A percentile compares a stretch with the other conserved stretches of the same genome.
phyloP scores from a whole-genome alignment of 2,888 invertebrate genomes.

The Limnephilus marmoratus region DNA sequence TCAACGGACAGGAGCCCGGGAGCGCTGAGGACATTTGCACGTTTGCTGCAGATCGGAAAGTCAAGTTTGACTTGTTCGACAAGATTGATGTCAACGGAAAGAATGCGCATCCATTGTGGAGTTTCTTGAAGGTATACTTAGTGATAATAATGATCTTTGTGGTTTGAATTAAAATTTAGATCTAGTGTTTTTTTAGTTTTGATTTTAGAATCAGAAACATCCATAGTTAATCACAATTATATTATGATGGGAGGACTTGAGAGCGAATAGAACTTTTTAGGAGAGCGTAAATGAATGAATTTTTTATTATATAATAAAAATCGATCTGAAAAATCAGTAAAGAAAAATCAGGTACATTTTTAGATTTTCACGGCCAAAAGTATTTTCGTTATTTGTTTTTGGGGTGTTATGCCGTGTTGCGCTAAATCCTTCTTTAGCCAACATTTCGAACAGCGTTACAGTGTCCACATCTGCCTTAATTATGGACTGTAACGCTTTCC shows the following conservation, averaged over 20 bases:
- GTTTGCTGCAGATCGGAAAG: slow-evolving; percentile 80
- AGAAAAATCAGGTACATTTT: too few species aligned
- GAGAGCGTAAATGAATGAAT: not conserved
- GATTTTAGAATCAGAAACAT: not conserved
- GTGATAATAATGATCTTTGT: not conserved
- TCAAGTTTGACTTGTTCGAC: slow-evolving; percentile 83
- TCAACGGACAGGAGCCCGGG: slow-evolving; percentile 85
- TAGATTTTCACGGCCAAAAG: too few species aligned
- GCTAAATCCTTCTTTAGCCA: too few species aligned
- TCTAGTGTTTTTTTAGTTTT: not conserved
- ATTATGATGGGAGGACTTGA: not conserved
- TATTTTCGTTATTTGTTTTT: too few species aligned
- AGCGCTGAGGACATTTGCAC: slow-evolving; percentile 80
- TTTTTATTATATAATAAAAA: too few species aligned
- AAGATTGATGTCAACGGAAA: slow-evolving; percentile 84
- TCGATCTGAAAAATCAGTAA: too few species aligned
- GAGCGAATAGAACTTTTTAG: not conserved
- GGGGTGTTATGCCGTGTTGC: too few species aligned
- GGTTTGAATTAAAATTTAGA: not conserved
- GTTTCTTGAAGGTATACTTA: slow-evolving; percentile 79
- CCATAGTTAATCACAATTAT: not conserved
- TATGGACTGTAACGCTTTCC: too few species aligned
- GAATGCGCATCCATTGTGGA: slow-evolving; percentile 81
- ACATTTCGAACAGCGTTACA: too few species aligned
- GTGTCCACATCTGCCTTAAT: too few species aligned